These are phyloP conservation scores for Gallinago jamesoni DNA, from an alignment of 2,113 vertebrate species.

Conservation along the genomic window DNA sequence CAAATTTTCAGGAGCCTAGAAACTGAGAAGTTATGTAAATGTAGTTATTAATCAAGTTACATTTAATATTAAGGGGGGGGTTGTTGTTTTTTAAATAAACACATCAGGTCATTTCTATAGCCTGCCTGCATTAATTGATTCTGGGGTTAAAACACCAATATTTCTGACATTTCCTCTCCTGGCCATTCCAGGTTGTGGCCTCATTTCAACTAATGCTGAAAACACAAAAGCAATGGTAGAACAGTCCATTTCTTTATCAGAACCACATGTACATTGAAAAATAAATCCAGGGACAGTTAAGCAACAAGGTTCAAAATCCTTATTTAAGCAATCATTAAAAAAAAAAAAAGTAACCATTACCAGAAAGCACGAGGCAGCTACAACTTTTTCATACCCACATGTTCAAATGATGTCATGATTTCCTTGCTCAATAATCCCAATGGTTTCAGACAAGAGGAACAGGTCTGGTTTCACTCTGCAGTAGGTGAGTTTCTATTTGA, in stretches of 20 bases:
- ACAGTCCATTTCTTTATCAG: not conserved
- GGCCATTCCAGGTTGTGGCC: not conserved
- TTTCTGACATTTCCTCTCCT: not conserved
- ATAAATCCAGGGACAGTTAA: not conserved
- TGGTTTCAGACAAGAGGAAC: not conserved
- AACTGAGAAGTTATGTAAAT: not conserved
- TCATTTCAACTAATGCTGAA: not conserved
- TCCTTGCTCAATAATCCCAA: not conserved
- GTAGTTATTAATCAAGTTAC: not conserved
- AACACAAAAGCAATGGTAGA: not conserved
- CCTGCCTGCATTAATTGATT: not conserved
- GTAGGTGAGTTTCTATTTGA: not conserved
- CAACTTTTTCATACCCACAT: not conserved
- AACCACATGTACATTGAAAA: not conserved
- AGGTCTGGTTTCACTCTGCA: not conserved
- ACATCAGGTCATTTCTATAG: not conserved
- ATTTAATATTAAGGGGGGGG: not conserved
- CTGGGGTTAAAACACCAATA: not conserved
- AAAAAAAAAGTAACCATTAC: not conserved
- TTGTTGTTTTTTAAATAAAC: not conserved
- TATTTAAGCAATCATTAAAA: not conserved
- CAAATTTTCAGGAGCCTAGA: conserved; percentile 32
- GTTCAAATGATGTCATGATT: not conserved
- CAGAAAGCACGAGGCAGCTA: not conserved
- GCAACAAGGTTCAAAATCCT: not conserved